A percentile compares a stretch with the other conserved stretches of the same genome.
Conservation (phyloP, 2,797 vertebrate genomes). For the Catamblyrhynchus diadema region DNA sequence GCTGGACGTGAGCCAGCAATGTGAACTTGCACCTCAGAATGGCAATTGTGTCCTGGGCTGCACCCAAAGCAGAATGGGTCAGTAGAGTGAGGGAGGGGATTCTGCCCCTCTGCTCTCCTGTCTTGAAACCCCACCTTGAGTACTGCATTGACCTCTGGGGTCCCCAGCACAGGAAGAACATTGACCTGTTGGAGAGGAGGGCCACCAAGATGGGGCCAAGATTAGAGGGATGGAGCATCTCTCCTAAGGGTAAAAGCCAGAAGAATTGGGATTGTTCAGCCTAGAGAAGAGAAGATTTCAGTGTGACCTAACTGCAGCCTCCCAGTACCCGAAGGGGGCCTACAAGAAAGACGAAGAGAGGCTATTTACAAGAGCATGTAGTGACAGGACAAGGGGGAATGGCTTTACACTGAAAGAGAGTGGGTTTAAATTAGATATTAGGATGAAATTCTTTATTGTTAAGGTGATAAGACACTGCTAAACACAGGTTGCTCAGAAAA, state of each 20-base stretch:
- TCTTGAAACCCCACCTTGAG: not conserved
- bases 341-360: not conserved
- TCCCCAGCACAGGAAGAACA: not conserved
- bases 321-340: not conserved
- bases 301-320: not conserved
- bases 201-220: not conserved
- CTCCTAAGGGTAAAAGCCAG: not conserved
- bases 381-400: not conserved
- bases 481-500: not conserved
- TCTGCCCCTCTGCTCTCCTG: not conserved
- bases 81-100: not conserved
- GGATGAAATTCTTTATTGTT: not conserved
- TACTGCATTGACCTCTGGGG: not conserved
- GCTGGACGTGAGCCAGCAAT: not conserved
- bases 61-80: not conserved
- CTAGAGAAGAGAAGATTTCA: not conserved
- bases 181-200: not conserved
- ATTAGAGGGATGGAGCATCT: not conserved
- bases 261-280: not conserved
- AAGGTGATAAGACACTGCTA: not conserved
- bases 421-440: not conserved
- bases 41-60: not conserved
- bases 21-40: not conserved
- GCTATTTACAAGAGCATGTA: not conserved
- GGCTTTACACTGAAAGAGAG: not conserved